Conservation (phyloP, 2,888 invertebrate genomes). For the Malacosoma neustria region DNA sequence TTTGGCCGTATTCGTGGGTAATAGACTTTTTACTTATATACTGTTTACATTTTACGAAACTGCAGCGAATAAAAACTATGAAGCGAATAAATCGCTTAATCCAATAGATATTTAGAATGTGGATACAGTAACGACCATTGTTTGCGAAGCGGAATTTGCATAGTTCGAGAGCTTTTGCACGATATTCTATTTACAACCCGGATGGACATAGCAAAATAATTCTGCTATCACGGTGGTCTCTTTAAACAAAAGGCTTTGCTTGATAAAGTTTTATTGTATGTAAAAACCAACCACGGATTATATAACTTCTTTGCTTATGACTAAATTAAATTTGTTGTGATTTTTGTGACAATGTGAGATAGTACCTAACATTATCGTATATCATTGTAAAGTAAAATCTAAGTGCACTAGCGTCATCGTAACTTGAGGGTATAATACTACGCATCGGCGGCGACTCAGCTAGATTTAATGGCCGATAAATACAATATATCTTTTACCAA, state of each 20-base stretch:
- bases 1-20: constrained; percentile 26
- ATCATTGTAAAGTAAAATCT: constrained; percentile 22
- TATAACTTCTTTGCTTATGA: no score
- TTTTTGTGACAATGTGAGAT: background rate
- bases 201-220: no score
- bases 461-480: constrained; percentile 48
- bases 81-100: constrained; percentile 11
- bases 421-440: constrained; percentile 34
- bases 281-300: no score
- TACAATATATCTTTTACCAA: constrained; percentile 48
- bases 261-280: no score
- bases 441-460: constrained; percentile 29
- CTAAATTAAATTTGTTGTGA: background rate
- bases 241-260: no score
- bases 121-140: constrained; percentile 23
- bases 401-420: constrained; percentile 24
- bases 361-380: constrained; percentile 11
- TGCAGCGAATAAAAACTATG: constrained; percentile 15
- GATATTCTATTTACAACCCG: background rate
- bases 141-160: constrained; percentile 19
- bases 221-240: no score
- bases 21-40: constrained; percentile 23
- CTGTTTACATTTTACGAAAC: constrained; percentile 14
- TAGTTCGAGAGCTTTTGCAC: background rate
- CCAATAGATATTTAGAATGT: constrained; percentile 14